Evolutionary conservation across 1,140 invertebrate genomes (phyloP), one percentile per base, ranked within the genome.

Genomic region (Polypedilum vanderplanki): DNA sequence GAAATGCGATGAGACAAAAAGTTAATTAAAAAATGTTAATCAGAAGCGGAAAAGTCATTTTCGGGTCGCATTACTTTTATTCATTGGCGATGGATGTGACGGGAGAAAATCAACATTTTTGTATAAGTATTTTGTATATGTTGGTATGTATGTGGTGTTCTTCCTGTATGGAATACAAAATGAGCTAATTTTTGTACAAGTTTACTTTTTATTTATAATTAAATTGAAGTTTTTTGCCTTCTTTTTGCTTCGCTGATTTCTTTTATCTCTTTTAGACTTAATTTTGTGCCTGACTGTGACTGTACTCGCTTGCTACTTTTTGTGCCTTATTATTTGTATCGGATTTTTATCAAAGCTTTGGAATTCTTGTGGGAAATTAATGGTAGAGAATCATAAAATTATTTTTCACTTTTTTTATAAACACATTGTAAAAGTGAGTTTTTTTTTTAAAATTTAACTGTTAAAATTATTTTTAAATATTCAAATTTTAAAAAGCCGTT

Each of bases 21-120:
- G 65, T 70, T 70, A 70, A 70, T 70, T 70, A 70, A 70, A 70
- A 70, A 70, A 70, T 70, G 65, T 70, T 70, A 70, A 70, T 70
- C 65, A 70, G 24, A 33, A 33, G 24, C 24, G 24, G 5, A 33
- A 22, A 70, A n/a, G 46, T 57, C 46, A 57, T 57, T n/a, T 57
- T 57, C 46, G 12, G 46, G n/a, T 57, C 12, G 12, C 46, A 57
- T 57, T 33, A 33, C 24, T 33, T 57, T 57, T 57, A 57, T 57
- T 57, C 46, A 57, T 33, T 15, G 46, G 46, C 46, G 46, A 57
- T 57, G 46, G 12, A 57, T 57, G 46, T 57, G 46, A 57, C 12
- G n/a, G 46, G 46, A 57, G 46, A 4, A 57, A 57, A 57, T 57
- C 46, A 57, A 57, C 46, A 10, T 8, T 46, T 8, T 15, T 10